Evolutionary conservation across 2,797 vertebrate genomes (phyloP), one percentile per base, ranked within the genome.

Genomic region (Xenops minutus): DNA sequence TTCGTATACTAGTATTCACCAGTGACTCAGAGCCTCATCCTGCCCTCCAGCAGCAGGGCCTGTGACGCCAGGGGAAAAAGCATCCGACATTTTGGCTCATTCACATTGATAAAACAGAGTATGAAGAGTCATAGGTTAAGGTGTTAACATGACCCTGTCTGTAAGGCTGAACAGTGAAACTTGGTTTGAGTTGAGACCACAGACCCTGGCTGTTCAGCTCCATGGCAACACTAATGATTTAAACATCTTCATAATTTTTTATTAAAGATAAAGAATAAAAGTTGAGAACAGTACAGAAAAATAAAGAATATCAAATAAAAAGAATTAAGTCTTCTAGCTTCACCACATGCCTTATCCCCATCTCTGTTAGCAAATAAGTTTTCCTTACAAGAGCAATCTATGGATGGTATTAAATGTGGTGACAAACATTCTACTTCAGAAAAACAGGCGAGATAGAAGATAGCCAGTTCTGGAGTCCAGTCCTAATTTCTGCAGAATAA

Each of bases 151-250:
- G 78, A 92, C 64, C 88, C 52, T 77, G 56, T 85, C 92, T 91
- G 23, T 43, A 92, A 74, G 8, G 21, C 49, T 59, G 63, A 82
- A 32, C 29, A 94, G 69, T 52, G 52, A 81, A 63, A 71, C 59
- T 39, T 58, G 30, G 56, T 48, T 77, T 46, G 56, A 76, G 71
- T 26, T 36, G 56, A 92, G n/a, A 82, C 54, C 64, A 74, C 34
- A 78, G 79, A 81, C 43, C 19, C 39, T 56, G 62, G 58, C 43
- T 77, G 54, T 64, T 85, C 74, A 92, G 64, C 64, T 89, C 89
- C 81, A 74, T 39, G 19, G 75, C 63, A 96, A 94, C 78, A 58
- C 41, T 93, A 91, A 79, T 75, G 86, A 94, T 82, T 85, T 78
- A 76, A 92, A 85, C 34, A 64, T 32, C 44, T 73, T 89, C 52